These are phyloP conservation scores for Fragum fragum DNA, from an alignment of 2,888 invertebrate genomes.

Conservation along the genomic window DNA sequence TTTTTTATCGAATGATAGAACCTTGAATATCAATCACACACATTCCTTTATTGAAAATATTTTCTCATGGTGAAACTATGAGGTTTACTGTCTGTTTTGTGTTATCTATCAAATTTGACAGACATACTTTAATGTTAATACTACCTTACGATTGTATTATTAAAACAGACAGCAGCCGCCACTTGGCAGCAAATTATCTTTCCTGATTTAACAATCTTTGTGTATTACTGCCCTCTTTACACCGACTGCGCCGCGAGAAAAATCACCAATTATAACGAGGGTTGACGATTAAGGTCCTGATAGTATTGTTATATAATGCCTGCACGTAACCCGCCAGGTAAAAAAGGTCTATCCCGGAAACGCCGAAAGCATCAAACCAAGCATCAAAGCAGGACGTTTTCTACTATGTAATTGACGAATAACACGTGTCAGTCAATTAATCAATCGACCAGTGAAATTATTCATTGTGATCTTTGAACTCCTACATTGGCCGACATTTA, in stretches of 20 bases:
- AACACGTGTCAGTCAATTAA: too few relatives aligned
- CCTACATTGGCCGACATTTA: too few relatives aligned
- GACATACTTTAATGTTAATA: conserved; percentile 20
- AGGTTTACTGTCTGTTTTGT: conserved; percentile 8
- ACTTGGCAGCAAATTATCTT: conserved; percentile 28
- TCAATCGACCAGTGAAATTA: too few relatives aligned
- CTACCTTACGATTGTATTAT: conserved; percentile 19
- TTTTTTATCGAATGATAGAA: not conserved
- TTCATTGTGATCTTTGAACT: too few relatives aligned
- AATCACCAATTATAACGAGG: not conserved
- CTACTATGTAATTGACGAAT: too few relatives aligned
- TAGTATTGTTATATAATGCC: too few relatives aligned
- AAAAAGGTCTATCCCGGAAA: too few relatives aligned
- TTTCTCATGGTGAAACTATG: not conserved
- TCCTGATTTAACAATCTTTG: not conserved
- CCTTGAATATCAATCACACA: not conserved
- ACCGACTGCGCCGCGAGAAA: not conserved
- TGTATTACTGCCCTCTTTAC: not conserved
- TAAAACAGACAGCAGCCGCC: conserved; percentile 18
- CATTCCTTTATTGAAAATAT: not conserved
- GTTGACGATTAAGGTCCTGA: too few relatives aligned
- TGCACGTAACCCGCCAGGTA: too few relatives aligned
- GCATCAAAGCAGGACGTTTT: too few relatives aligned
- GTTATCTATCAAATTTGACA: conserved; percentile 31
- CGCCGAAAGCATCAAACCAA: too few relatives aligned